A percentile compares a stretch with the other conserved stretches of the same genome.
phyloP scores from a whole-genome alignment of 2,797 vertebrate genomes.

The Lutjanus argentimaculatus region DNA sequence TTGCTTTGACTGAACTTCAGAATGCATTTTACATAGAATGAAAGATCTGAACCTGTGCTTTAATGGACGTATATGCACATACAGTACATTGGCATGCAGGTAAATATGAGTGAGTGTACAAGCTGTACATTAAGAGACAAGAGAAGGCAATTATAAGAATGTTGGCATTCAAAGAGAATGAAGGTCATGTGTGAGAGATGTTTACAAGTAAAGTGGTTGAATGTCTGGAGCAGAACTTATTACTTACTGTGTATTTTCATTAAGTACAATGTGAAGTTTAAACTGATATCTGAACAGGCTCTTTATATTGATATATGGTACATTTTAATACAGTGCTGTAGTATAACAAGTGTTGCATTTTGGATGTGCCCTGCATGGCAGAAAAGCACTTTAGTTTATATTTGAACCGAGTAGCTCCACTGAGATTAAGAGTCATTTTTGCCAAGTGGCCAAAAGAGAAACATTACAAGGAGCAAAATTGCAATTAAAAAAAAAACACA shows the following conservation, averaged over 20 bases:
- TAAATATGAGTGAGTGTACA: slow-evolving; percentile 7
- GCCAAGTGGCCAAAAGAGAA: slow-evolving; percentile 38
- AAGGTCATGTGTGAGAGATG: slow-evolving; percentile 44
- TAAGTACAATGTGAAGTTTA: not conserved
- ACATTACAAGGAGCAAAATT: slow-evolving; percentile 28
- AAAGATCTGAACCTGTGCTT: not conserved
- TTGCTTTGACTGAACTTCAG: not conserved
- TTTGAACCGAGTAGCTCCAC: slow-evolving; percentile 11
- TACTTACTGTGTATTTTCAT: slow-evolving; percentile 17
- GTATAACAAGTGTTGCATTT: slow-evolving; percentile 8
- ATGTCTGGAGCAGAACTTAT: slow-evolving; percentile 11
- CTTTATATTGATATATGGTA: not conserved
- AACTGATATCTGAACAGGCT: slow-evolving; percentile 15
- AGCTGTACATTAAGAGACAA: slow-evolving; percentile 49
- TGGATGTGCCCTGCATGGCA: not conserved
- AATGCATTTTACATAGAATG: not conserved
- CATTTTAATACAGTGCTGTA: not conserved
- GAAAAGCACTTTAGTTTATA: slow-evolving; percentile 29
- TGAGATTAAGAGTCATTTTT: slow-evolving; percentile 45
- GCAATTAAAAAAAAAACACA: slow-evolving; percentile 12
- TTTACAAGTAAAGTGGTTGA: slow-evolving; percentile 31
- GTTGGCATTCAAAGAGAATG: slow-evolving; percentile 55
- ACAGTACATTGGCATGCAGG: slow-evolving; percentile 8
- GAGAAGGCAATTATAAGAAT: slow-evolving; percentile 31
- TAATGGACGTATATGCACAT: not conserved